A percentile compares a stretch with the other conserved stretches of the same genome.
Conservation (phyloP, 2,797 vertebrate genomes). For the Myotis planiceps region DNA sequence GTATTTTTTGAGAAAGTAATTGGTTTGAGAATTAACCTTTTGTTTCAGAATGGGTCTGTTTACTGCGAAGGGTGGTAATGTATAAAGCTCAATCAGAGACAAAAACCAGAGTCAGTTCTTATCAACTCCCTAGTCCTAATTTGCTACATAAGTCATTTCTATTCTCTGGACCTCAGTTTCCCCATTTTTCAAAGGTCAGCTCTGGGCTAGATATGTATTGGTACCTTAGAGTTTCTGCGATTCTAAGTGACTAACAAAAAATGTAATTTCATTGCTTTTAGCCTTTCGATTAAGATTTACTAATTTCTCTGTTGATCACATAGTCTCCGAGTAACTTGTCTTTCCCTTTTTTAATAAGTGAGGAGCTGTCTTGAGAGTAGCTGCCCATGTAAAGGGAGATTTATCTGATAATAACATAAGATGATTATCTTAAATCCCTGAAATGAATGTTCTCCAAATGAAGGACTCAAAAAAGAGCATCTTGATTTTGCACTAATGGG, state of each 20-base stretch:
- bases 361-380: constrained; percentile 17
- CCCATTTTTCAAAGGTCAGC: constrained; percentile 13
- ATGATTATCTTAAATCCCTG: constrained; percentile 54
- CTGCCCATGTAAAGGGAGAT: constrained; percentile 55
- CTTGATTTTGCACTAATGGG: not conserved
- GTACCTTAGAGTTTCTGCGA: constrained; percentile 8
- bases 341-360: not conserved
- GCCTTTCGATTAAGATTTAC: constrained; percentile 31
- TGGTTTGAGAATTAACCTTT: constrained; percentile 68
- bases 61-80: not conserved
- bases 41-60: constrained; percentile 54
- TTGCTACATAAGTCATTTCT: not conserved
- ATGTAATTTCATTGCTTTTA: constrained; percentile 35
- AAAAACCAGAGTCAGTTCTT: not conserved
- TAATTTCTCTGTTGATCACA: constrained; percentile 56
- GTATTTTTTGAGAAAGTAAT: constrained; percentile 53
- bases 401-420: constrained; percentile 55
- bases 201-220: not conserved
- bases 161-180: not conserved
- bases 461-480: constrained; percentile 32
- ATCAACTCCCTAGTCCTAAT: not conserved
- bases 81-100: not conserved
- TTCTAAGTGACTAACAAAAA: constrained; percentile 32
- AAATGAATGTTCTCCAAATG: constrained; percentile 62
- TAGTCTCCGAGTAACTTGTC: not conserved